phyloP scores from a whole-genome alignment of 2,888 invertebrate genomes.

The Chrysomela aeneicollis region DNA sequence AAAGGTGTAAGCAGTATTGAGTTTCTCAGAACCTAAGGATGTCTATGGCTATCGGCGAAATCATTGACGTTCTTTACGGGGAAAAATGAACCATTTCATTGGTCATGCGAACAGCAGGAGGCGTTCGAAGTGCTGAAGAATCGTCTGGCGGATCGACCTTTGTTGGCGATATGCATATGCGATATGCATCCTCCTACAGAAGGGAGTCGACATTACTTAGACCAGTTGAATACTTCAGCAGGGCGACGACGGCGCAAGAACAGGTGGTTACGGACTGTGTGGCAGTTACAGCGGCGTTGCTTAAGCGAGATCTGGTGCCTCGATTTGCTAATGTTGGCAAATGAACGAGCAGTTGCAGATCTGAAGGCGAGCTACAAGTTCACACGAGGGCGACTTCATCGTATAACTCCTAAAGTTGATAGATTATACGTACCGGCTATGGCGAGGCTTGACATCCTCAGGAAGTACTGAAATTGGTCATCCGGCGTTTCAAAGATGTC shows the following conservation, averaged over 20 bases:
- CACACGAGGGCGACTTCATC: too few relatives aligned
- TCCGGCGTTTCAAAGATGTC: neutral
- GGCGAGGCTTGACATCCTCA: conserved; percentile 5
- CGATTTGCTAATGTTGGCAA: too few relatives aligned
- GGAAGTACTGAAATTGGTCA: conserved; percentile 38
- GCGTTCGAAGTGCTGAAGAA: conserved; percentile 35
- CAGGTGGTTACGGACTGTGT: too few relatives aligned
- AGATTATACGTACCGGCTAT: conserved; percentile 24
- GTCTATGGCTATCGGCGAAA: conserved; percentile 18
- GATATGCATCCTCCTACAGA: too few relatives aligned
- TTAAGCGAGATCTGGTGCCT: conserved; percentile 29
- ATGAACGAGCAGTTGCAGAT: conserved; percentile 24
- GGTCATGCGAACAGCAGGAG: conserved; percentile 30
- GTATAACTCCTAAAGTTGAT: conserved; percentile 22
- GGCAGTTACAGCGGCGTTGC: conserved; percentile 19
- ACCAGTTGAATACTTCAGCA: conserved; percentile 32
- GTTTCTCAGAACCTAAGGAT: conserved; percentile 46
- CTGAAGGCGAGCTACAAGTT: conserved; percentile 17
- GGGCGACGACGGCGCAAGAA: conserved; percentile 18
- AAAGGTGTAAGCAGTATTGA: too few relatives aligned
- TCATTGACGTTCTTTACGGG: conserved; percentile 18
- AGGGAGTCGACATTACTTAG: conserved; percentile 24
- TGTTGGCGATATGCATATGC: too few relatives aligned
- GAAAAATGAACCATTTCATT: conserved; percentile 21
- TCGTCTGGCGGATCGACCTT: conserved; percentile 33